phyloP scores from a whole-genome alignment of 2,888 invertebrate genomes.

The Pristionchus mayeri region DNA sequence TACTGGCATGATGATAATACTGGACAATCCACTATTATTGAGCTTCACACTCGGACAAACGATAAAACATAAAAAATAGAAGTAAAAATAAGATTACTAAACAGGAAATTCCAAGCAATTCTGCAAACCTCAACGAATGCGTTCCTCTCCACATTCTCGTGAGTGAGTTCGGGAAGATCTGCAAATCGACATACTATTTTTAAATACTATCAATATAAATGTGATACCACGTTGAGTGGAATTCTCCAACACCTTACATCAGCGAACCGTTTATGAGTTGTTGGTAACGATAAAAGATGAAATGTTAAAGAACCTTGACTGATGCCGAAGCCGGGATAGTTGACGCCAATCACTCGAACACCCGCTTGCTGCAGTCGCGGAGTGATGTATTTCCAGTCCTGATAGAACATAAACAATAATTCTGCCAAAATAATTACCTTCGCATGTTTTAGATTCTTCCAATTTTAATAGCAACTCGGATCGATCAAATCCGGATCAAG shows the following conservation, averaged over 20 bases:
- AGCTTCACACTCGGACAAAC: too few species aligned
- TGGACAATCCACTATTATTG: too few species aligned
- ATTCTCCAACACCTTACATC: too few species aligned
- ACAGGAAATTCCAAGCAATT: not conserved
- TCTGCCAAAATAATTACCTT: too few species aligned
- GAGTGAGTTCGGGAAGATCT: constrained; percentile 43
- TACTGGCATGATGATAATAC: too few species aligned
- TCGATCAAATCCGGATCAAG: too few species aligned
- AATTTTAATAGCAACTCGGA: too few species aligned
- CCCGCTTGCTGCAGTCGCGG: constrained; percentile 53
- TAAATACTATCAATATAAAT: not conserved
- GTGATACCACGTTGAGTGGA: not conserved
- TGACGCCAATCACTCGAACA: constrained; percentile 63
- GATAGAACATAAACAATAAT: too few species aligned
- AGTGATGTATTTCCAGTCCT: constrained; percentile 64
- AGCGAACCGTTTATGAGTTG: too few species aligned
- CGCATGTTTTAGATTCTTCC: too few species aligned
- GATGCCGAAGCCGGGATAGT: constrained; percentile 63
- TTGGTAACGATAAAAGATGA: too few species aligned
- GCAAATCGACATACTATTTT: not conserved
- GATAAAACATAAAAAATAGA: too few species aligned
- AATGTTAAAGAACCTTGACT: constrained; percentile 51
- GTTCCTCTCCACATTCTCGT: constrained; percentile 48
- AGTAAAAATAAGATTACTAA: not conserved
- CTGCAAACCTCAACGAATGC: constrained; percentile 29